Evolutionary conservation across 2,888 invertebrate species (phyloP).

Genomic region (Leptinotarsa tumamoca): DNA sequence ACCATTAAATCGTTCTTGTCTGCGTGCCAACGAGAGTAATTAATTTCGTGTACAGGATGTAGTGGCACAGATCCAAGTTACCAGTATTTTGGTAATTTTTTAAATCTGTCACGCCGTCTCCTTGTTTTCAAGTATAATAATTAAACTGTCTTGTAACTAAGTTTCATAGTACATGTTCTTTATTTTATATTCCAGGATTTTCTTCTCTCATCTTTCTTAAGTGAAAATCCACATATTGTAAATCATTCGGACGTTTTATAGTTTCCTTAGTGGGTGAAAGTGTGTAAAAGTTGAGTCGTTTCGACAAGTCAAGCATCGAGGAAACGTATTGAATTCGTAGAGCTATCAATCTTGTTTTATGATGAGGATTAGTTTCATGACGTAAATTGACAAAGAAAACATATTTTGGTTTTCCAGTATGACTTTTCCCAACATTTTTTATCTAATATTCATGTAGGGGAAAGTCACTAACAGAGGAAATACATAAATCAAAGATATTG

Average conservation of each 20-base stretch:
- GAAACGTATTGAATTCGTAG: neutral
- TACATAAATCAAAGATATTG: no score
- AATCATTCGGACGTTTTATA: constrained; percentile 35
- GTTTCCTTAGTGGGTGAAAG: constrained; percentile 4
- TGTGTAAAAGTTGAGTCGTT: constrained; percentile 13
- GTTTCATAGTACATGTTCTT: constrained; percentile 17
- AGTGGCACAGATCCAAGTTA: constrained; percentile 23
- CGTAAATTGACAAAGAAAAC: no score
- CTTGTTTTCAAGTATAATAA: constrained; percentile 22
- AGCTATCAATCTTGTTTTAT: neutral
- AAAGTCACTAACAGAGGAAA: no score
- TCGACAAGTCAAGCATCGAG: neutral
- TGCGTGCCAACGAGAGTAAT: constrained; percentile 12
- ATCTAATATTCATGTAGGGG: no score
- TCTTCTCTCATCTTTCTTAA: constrained; percentile 30
- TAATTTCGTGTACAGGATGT: constrained; percentile 1
- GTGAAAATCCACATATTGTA: constrained; percentile 29
- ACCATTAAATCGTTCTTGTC: neutral
- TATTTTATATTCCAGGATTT: constrained; percentile 27
- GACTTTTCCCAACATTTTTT: no score
- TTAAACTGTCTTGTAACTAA: constrained; percentile 28
- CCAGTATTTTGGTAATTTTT: constrained; percentile 28
- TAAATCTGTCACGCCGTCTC: constrained; percentile 6
- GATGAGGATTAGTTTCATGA: neutral
- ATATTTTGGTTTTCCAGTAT: no score